Evolutionary conservation across 2,797 vertebrate species (phyloP), one percentile per base, ranked within the genome.

Genomic region (Pangasius krempfi): DNA sequence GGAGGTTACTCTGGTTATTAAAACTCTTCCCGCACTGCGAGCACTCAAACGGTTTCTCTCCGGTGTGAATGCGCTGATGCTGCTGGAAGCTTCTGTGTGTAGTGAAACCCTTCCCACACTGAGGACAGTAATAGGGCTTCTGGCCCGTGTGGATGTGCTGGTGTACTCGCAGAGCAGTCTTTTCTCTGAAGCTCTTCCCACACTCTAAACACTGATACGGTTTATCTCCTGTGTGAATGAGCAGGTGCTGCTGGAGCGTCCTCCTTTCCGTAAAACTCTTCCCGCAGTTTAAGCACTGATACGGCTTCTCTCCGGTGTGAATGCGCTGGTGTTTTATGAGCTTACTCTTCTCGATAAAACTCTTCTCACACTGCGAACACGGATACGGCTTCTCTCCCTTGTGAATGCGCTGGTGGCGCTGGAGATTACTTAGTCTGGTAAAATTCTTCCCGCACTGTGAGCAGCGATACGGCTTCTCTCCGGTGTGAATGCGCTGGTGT

Each of bases 231-330:
- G 70, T 73, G 10, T 73, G 70, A 40, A 73, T 73, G 37, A 73
- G 70, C 8, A 73, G 70, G 37, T 73, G 70, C 2, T 44, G 37
- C 3, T 73, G 70, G 37, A 73, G 70, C 8, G 70, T 44, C 37
- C 70, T 14, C 70, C 70, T 73, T 44, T 73, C 70, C 22, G 70
- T 73, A 79, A 79, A 79, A 52, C 76, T 79, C 25, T 16, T 79
- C 10, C 76, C 50, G 18, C 76, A 79, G 44, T 13, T 9, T 5
- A 30, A 30, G 14, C 76, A 79, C 1, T 52, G 50, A 30, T 50
- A 52, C 47, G 76, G 76, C 14, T 79, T 79, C 70, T 79, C 44
- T n/a, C 76, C 76, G 3, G 76, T 79, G 76, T 79, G 44, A 18
- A 79, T 6, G 27, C 76, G 76, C 44, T n/a, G 44, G 76, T 79